phyloP scores from a whole-genome alignment of 2,113 vertebrate species.

The Ctenodactylus gundi region DNA sequence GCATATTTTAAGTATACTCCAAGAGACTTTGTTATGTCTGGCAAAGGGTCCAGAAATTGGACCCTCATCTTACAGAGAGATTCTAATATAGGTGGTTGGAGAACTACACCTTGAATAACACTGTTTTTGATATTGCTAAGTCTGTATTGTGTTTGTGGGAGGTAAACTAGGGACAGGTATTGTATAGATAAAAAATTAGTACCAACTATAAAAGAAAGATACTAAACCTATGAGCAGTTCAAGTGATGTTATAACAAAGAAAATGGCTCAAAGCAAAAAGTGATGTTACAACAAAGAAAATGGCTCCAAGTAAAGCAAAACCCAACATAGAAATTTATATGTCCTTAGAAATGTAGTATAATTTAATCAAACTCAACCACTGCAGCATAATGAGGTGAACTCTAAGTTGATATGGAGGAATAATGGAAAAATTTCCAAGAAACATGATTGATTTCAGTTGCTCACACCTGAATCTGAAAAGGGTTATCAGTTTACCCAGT shows the following conservation, averaged over 20 bases:
- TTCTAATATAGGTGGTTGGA: not conserved
- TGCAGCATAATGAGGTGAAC: not conserved
- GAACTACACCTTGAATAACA: not conserved
- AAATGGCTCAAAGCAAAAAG: constrained; percentile 23
- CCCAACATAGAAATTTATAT: not conserved
- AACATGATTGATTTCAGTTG: not conserved
- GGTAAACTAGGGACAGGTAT: not conserved
- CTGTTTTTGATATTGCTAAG: not conserved
- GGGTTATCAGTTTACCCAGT: not conserved
- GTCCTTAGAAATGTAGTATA: not conserved
- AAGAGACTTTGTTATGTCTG: not conserved
- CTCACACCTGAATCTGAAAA: not conserved
- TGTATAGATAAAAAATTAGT: not conserved
- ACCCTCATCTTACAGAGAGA: not conserved
- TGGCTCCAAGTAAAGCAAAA: constrained; percentile 12
- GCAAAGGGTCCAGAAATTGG: not conserved
- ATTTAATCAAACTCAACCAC: constrained; percentile 11
- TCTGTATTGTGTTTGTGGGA: not conserved
- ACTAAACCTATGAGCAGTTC: not conserved
- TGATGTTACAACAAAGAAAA: constrained; percentile 4
- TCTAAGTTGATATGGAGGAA: not conserved
- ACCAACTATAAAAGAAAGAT: not conserved
- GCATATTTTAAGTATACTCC: constrained; percentile 19
- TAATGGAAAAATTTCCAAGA: constrained; percentile 28
- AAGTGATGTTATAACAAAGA: not conserved